phyloP scores from a whole-genome alignment of 92 coral and sea anemone species.

The Epizoanthus scotinus region DNA sequence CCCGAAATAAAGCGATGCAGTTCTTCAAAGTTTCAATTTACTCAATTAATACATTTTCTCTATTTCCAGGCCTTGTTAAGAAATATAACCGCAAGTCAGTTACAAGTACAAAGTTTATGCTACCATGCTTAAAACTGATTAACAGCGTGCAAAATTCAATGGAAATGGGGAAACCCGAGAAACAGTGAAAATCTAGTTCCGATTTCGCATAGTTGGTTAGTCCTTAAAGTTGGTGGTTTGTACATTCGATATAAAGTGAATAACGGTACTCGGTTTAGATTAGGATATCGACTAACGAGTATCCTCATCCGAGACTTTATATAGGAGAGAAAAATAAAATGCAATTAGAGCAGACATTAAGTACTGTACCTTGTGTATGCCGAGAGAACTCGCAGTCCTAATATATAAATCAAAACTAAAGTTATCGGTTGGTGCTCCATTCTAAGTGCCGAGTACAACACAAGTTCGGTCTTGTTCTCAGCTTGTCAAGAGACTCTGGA shows the following conservation, averaged over 20 bases:
- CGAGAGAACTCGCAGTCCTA: constrained; percentile 4
- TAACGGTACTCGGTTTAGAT: too few species aligned
- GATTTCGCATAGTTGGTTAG: not conserved
- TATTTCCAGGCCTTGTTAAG: not conserved
- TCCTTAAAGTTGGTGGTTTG: not conserved
- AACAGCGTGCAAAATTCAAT: not conserved
- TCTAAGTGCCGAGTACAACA: not conserved
- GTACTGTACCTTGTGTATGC: constrained; percentile 31
- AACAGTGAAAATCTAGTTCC: not conserved
- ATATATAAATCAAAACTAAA: constrained; percentile 7
- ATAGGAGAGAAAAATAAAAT: too few species aligned
- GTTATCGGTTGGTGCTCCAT: not conserved
- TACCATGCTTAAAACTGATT: not conserved
- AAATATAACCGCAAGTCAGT: too few species aligned
- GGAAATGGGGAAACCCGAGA: not conserved
- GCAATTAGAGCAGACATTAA: constrained; percentile 7
- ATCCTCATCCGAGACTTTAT: too few species aligned
- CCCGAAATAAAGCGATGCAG: not conserved
- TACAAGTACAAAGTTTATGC: not conserved
- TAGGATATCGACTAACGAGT: too few species aligned
- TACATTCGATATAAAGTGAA: not conserved
- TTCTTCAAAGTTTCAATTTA: not conserved
- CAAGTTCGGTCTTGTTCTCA: too few species aligned
- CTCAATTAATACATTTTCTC: not conserved
- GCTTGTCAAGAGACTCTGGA: not conserved